These are phyloP conservation scores for Lampropteryx suffumata DNA, from an alignment of 2,888 invertebrate genomes.

Conservation along the genomic window DNA sequence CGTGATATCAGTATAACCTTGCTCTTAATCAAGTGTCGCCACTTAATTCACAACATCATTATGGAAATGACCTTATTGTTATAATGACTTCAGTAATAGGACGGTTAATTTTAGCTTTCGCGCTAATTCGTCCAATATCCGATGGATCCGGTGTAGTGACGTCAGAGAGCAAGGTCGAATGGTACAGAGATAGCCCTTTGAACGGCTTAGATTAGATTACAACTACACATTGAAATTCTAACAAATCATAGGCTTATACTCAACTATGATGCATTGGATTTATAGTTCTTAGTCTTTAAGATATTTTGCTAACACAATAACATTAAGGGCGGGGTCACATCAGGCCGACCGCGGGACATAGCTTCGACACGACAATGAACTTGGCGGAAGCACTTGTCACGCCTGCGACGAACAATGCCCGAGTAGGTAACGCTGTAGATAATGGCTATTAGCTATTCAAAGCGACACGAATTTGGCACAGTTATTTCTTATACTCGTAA, in stretches of 20 bases:
- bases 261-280: too few species aligned
- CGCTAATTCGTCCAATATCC: constrained; percentile 26
- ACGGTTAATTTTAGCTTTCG: constrained; percentile 38
- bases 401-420: constrained; percentile 74
- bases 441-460: constrained; percentile 54
- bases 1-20: constrained; percentile 44
- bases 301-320: neutral
- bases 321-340: constrained; percentile 49
- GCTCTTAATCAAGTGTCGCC: constrained; percentile 58
- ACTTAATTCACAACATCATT: constrained; percentile 39
- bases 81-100: constrained; percentile 27
- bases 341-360: constrained; percentile 39
- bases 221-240: constrained; percentile 6
- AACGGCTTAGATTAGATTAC: constrained; percentile 14
- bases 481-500: constrained; percentile 7
- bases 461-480: constrained; percentile 35
- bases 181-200: constrained; percentile 17
- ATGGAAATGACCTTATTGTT: constrained; percentile 42
- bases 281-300: too few species aligned
- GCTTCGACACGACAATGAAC: constrained; percentile 73
- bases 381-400: constrained; percentile 79
- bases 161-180: constrained; percentile 22
- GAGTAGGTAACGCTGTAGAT: constrained; percentile 49
- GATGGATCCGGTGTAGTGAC: constrained; percentile 27
- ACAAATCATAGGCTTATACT: constrained; percentile 12